phyloP scores from a whole-genome alignment of 30 jellyfish, hydroid and myxozoan genomes.

The Aurelia aurita complex sp. Pacific region DNA sequence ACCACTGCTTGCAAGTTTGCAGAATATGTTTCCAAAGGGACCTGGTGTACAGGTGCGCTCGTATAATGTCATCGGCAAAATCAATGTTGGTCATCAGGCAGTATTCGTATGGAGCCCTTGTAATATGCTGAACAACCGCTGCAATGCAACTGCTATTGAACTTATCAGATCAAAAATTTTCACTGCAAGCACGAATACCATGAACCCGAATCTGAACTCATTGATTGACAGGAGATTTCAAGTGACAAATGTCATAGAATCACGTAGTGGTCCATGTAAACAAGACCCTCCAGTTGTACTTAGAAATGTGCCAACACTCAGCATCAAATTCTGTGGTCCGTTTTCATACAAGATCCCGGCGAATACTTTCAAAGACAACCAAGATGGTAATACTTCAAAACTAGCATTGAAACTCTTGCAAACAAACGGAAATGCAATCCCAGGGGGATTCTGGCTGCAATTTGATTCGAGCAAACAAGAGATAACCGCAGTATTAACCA shows the following conservation, averaged over 20 bases:
- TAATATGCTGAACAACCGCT: background rate
- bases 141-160: slow-evolving; percentile 19
- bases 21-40: slow-evolving; percentile 10
- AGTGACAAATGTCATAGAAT: slow-evolving; percentile 31
- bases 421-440: slow-evolving; percentile 20
- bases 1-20: slow-evolving; percentile 6
- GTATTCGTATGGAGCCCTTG: slow-evolving; percentile 55
- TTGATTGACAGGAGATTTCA: slow-evolving; percentile 23
- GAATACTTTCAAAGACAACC: slow-evolving; percentile 71
- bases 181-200: slow-evolving; percentile 19
- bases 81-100: slow-evolving; percentile 1
- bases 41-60: slow-evolving; percentile 49
- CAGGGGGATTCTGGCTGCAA: slow-evolving; percentile 59
- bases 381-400: slow-evolving; percentile 85
- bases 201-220: slow-evolving; percentile 10
- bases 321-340: slow-evolving; percentile 72
- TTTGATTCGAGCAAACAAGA: slow-evolving; percentile 49
- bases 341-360: slow-evolving; percentile 68
- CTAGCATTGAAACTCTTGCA: slow-evolving; percentile 45
- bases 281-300: slow-evolving; percentile 30
- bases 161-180: slow-evolving; percentile 17
- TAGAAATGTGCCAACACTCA: slow-evolving; percentile 25
- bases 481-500: slow-evolving; percentile 38
- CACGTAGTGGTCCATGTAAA: slow-evolving; percentile 52
- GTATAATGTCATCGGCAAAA: background rate